phyloP scores from a whole-genome alignment of 2,888 invertebrate species.

The Drosophila dives region DNA sequence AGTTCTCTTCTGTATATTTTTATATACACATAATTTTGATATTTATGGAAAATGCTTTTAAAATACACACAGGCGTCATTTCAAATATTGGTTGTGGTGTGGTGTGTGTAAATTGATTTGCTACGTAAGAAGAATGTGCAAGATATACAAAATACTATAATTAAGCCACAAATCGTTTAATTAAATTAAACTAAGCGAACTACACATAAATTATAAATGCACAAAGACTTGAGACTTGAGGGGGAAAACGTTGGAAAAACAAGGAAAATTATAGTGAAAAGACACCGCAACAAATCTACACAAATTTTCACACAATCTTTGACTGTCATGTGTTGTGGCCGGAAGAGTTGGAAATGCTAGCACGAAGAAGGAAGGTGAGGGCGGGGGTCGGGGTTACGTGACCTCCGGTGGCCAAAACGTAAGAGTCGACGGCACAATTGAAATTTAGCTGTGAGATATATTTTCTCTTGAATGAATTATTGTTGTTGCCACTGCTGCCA shows the following conservation, averaged over 20 bases:
- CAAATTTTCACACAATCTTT: constrained; percentile 70
- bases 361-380: too few species aligned
- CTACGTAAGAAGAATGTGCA: constrained; percentile 7
- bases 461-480: constrained; percentile 37
- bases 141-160: constrained; percentile 11
- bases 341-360: constrained; percentile 7
- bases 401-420: constrained; percentile 22
- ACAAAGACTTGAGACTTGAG: constrained; percentile 9
- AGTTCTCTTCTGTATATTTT: background rate
- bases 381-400: background rate
- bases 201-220: constrained; percentile 54
- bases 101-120: constrained; percentile 36
- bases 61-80: constrained; percentile 37
- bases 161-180: constrained; percentile 49
- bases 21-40: constrained; percentile 57
- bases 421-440: constrained; percentile 51
- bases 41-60: constrained; percentile 81
- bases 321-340: constrained; percentile 63
- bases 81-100: constrained; percentile 16
- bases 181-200: constrained; percentile 62
- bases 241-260: background rate
- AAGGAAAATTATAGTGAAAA: constrained; percentile 43
- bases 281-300: constrained; percentile 62
- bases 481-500: background rate
- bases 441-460: constrained; percentile 40